A percentile compares a stretch with the other conserved stretches of the same genome.
These are phyloP conservation scores for Leucoraja erinaceus DNA, from an alignment of 2,113 vertebrate genomes.

Conservation along the genomic window DNA sequence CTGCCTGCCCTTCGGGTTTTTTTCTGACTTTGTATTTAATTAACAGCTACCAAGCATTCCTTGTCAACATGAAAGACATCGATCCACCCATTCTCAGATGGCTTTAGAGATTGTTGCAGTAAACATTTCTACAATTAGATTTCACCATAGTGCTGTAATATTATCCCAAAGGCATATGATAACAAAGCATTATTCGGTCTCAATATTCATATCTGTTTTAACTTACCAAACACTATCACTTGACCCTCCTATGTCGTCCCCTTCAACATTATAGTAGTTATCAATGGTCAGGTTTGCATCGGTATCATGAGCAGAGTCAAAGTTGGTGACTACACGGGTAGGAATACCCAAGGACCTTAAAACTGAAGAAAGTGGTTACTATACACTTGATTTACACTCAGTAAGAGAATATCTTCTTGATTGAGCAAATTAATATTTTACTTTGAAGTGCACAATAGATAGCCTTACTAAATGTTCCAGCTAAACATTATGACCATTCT, in stretches of 20 bases:
- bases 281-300: slow-evolving; percentile 83
- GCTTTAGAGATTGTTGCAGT: not conserved
- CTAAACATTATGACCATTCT: not conserved
- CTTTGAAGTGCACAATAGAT: not conserved
- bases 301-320: slow-evolving; percentile 76
- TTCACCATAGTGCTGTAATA: too few relatives aligned
- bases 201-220: not conserved
- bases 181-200: not conserved
- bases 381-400: not conserved
- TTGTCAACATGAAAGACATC: not conserved
- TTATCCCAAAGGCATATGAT: not conserved
- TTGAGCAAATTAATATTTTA: not conserved
- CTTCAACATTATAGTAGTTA: slow-evolving; percentile 58
- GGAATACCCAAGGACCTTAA: slow-evolving; percentile 78
- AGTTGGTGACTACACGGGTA: slow-evolving; percentile 81
- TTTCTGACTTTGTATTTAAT: not conserved
- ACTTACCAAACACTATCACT: slow-evolving; percentile 81
- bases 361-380: slow-evolving; percentile 53
- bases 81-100: not conserved
- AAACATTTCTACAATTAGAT: not conserved
- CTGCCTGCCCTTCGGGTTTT: not conserved
- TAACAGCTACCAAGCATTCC: not conserved
- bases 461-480: not conserved
- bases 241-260: slow-evolving; percentile 42
- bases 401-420: not conserved